These are phyloP conservation scores for Aplocera efformata DNA, from an alignment of 2,888 invertebrate species.

Conservation along the genomic window DNA sequence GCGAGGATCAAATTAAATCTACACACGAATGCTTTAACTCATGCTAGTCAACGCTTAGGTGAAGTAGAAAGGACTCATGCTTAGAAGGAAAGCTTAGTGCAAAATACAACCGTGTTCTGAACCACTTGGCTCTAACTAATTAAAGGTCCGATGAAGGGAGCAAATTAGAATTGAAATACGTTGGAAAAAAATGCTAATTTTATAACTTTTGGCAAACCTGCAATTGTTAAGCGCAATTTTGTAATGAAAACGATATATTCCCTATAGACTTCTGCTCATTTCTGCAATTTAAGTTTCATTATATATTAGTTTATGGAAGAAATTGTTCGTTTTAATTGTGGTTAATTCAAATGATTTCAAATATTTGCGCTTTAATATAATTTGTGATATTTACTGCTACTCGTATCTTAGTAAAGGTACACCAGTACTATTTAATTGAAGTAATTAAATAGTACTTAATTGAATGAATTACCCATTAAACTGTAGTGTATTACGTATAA, in stretches of 20 bases:
- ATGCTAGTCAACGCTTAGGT: constrained; percentile 5
- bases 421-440: too few species aligned
- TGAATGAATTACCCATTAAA: too few species aligned
- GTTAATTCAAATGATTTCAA: too few species aligned
- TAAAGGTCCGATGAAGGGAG: constrained; percentile 43
- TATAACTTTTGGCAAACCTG: constrained; percentile 79
- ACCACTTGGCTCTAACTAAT: constrained; percentile 32
- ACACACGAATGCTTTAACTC: constrained; percentile 3
- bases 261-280: constrained; percentile 39
- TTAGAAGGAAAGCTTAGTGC: constrained; percentile 34
- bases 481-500: too few species aligned
- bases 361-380: too few species aligned
- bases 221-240: constrained; percentile 74
- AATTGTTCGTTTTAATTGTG: constrained; percentile 10
- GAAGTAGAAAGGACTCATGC: constrained; percentile 25
- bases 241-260: constrained; percentile 31
- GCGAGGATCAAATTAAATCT: constrained; percentile 3
- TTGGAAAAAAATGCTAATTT: constrained; percentile 79
- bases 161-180: constrained; percentile 46
- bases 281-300: constrained; percentile 44
- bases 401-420: too few species aligned
- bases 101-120: constrained; percentile 22
- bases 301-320: constrained; percentile 2
- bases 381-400: too few species aligned
- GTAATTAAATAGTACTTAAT: too few species aligned